Base-by-base conservation (phyloP, 2,888 invertebrate species). In the Leptinotarsa rubiginosa region DNA sequence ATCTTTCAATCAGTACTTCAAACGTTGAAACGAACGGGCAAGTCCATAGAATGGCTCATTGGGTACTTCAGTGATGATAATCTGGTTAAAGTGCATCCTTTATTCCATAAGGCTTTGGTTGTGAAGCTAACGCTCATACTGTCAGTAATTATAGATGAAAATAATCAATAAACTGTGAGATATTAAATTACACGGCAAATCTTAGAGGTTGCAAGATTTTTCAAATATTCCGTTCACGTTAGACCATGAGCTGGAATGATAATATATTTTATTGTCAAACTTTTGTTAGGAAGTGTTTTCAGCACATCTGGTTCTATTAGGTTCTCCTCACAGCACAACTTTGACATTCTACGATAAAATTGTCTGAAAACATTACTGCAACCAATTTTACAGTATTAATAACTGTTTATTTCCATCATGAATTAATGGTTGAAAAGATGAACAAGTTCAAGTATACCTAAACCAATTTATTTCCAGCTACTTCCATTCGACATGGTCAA, bases 151-250 rank as follows among this genome's bases (percentile, higher is more conserved):
- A 79, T 76, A 73, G 73, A 66, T 62, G 76, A 76, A 73, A 67
- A 73, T 74, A 79, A 79, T 80, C 80, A 80, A 80, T 80, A 78
- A 78, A 76, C 76, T 73, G 73, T 69, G 71, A 78, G 77, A 78
- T 78, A 78, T 78, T 77, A 77, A 77, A 78, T 80, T 78, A 74
- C 77, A 70, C 75, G 76, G 70, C 76, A 10, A 72, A 77, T 72
- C 73, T 73, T 22, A 72, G 69, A 47, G 66, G 67, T 74, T 65
- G 31, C 41, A 65, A 54, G 56, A 41, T 64, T 75, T 62, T 67
- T 72, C 72, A 67, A 72, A 69, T 65, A n/a, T 69, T 62, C 69
- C 41, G 69, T 68, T 72, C n/a, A 18, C 52, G 16, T 41, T 74
- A 69, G 69, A 49, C 68, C 59, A 62, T 70, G 73, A 71, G 70